These are phyloP conservation scores for Lepus europaeus DNA, from an alignment of 2,113 vertebrate species.

Conservation along the genomic window DNA sequence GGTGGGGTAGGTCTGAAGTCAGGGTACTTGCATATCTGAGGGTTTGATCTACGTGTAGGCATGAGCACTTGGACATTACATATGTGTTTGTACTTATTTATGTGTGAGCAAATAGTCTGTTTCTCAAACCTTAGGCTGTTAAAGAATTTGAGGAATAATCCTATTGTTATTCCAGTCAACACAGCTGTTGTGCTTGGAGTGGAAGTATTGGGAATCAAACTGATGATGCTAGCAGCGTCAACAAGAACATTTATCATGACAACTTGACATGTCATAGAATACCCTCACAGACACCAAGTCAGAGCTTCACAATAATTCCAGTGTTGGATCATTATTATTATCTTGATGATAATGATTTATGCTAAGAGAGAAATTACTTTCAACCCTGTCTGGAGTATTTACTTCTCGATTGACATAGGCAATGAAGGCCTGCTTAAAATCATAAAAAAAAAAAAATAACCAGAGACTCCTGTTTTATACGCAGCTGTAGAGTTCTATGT, in stretches of 20 bases:
- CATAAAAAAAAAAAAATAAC: neutral
- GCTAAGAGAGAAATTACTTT: slow-evolving; percentile 2
- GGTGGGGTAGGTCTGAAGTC: slow-evolving; percentile 41
- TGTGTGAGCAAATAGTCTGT: neutral
- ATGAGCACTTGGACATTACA: neutral
- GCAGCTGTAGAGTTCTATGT: neutral
- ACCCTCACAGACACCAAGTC: neutral
- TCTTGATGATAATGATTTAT: slow-evolving; percentile 32
- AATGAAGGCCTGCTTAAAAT: neutral
- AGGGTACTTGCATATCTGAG: neutral
- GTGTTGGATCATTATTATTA: neutral
- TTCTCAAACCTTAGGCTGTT: slow-evolving; percentile 14
- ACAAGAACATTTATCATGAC: neutral
- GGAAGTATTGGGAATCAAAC: neutral
- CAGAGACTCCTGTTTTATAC: neutral
- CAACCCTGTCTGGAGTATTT: neutral
- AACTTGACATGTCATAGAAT: neutral
- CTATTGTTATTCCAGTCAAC: neutral
- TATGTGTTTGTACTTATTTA: neutral
- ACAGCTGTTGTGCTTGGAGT: neutral
- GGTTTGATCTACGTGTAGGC: slow-evolving; percentile 8
- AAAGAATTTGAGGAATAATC: slow-evolving; percentile 7
- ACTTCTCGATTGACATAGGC: neutral
- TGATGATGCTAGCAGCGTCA: neutral
- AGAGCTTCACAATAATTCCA: neutral